Conservation (phyloP, 1,140 invertebrate species). For the Homalodisca vitripennis region DNA sequence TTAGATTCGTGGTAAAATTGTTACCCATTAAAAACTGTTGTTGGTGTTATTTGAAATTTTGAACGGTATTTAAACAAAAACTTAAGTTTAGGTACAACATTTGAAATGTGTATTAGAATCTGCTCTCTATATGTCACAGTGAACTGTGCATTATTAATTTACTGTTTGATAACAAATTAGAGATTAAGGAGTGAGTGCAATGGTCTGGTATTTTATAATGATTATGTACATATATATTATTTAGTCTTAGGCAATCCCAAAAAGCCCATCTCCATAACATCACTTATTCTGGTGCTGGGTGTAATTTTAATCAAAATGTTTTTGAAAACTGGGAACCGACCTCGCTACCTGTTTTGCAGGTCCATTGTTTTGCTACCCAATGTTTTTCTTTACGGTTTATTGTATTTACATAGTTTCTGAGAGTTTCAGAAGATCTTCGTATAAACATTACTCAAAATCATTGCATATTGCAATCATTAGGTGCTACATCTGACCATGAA, state of each 20-base stretch:
- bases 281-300: conserved; percentile 12
- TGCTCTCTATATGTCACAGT: background rate
- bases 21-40: too few relatives aligned
- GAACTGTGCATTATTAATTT: background rate
- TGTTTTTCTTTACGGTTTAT: conserved; percentile 1
- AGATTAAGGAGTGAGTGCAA: background rate
- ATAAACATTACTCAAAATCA: too few relatives aligned
- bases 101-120: too few relatives aligned
- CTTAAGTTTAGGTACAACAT: too few relatives aligned
- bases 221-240: background rate
- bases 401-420: background rate
- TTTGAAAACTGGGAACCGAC: conserved; percentile 4
- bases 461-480: too few relatives aligned
- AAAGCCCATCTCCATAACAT: background rate
- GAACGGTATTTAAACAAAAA: too few relatives aligned
- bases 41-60: too few relatives aligned
- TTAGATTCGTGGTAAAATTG: too few relatives aligned
- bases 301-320: conserved; percentile 4
- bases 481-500: too few relatives aligned
- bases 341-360: background rate
- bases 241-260: background rate
- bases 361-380: conserved; percentile 5
- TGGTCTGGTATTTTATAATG: conserved; percentile 4
- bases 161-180: background rate
- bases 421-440: background rate